Percentiles rank a stretch among this genome's conserved stretches.
Evolutionary conservation across 2,113 vertebrate species (phyloP).

Genomic region (Antidorcas marsupialis): DNA sequence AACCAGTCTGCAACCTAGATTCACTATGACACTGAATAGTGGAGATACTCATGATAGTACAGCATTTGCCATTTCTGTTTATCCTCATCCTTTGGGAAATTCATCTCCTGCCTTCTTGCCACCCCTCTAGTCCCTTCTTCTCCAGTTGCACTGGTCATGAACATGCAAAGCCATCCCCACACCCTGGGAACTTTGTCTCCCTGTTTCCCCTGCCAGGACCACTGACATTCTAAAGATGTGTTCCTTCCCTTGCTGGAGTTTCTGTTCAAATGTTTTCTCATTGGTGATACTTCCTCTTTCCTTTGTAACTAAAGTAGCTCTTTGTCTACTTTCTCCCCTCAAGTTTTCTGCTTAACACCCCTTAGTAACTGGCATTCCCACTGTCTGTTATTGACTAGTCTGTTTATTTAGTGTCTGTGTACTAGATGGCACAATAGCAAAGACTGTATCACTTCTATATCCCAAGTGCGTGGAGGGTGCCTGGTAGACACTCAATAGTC

Average conservation of each 20-base stretch:
- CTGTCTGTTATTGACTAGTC: neutral
- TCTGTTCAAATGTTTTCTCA: neutral
- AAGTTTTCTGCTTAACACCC: neutral
- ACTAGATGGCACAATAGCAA: neutral
- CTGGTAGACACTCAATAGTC: neutral
- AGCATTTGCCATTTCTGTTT: neutral
- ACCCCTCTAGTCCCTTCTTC: neutral
- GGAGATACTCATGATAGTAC: fast-evolving
- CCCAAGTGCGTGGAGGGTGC: neutral
- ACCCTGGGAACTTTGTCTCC: neutral
- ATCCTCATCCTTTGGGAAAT: neutral
- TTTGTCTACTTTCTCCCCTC: neutral
- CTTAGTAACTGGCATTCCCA: neutral
- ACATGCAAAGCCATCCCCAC: neutral
- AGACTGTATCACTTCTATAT: neutral
- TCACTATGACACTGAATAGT: neutral
- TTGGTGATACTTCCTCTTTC: neutral
- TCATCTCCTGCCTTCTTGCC: neutral
- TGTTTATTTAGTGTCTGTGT: neutral
- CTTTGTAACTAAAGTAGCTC: neutral
- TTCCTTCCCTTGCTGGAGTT: neutral
- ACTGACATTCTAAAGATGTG: neutral
- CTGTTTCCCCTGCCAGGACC: neutral
- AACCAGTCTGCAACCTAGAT: neutral
- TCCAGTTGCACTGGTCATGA: neutral